These are phyloP conservation scores for Papilio machaon DNA, from an alignment of 1,140 invertebrate genomes.

Conservation along the genomic window DNA sequence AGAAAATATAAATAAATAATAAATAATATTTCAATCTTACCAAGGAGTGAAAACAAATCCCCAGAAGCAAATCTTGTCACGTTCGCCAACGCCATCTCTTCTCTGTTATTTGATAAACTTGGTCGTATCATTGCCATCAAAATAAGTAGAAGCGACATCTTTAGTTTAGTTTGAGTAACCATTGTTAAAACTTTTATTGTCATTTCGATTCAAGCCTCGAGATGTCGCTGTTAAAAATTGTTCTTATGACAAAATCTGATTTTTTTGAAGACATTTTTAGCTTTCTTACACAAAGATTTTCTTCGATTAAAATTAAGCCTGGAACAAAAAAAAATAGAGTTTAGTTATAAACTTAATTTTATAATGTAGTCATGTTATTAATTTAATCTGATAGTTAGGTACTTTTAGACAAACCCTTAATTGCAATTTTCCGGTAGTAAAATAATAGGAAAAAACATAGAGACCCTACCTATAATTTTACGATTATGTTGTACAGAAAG, in stretches of 20 bases:
- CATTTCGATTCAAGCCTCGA: conserved; percentile 48
- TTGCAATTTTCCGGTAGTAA: too few species aligned
- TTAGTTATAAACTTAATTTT: too few species aligned
- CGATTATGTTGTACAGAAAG: too few species aligned
- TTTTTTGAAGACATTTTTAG: neutral
- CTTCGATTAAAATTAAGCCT: neutral
- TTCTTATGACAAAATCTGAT: neutral
- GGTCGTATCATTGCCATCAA: conserved; percentile 46
- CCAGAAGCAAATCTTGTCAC: conserved; percentile 68
- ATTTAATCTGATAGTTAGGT: too few species aligned
- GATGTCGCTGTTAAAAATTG: conserved; percentile 49
- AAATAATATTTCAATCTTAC: conserved; percentile 50
- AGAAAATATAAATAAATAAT: neutral
- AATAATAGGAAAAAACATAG: too few species aligned
- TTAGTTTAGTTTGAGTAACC: conserved; percentile 39
- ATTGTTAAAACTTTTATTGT: conserved; percentile 37
- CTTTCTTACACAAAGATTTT: neutral
- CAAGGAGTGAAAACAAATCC: conserved; percentile 70
- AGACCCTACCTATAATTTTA: too few species aligned
- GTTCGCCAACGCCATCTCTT: conserved; percentile 74
- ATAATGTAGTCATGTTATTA: too few species aligned
- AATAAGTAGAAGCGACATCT: conserved; percentile 66
- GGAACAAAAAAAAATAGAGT: neutral
- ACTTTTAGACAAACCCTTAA: too few species aligned
- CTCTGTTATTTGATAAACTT: conserved; percentile 47